phyloP scores from a whole-genome alignment of 2,797 vertebrate species.

The Rhincodon typus region DNA sequence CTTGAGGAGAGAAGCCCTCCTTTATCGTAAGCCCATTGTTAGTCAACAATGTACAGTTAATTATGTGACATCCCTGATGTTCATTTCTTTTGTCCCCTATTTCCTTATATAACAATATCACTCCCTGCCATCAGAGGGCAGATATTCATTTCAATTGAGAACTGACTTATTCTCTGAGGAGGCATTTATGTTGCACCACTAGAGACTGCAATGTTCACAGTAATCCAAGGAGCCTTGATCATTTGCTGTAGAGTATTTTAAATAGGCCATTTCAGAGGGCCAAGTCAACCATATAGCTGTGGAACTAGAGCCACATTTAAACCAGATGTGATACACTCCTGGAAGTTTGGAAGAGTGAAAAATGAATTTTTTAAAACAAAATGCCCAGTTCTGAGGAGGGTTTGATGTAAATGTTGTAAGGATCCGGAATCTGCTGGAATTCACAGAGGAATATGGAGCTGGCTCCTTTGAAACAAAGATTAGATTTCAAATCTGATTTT shows the following conservation, averaged over 20 bases:
- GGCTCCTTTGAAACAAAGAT: too few species aligned
- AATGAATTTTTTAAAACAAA: not conserved
- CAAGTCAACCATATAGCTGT: not conserved
- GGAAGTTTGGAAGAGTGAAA: not conserved
- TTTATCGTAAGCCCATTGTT: too few species aligned
- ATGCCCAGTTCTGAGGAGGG: not conserved
- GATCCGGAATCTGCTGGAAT: not conserved
- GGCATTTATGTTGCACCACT: not conserved
- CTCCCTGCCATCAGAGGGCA: conserved; percentile 22
- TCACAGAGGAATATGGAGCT: too few species aligned
- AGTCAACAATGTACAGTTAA: too few species aligned
- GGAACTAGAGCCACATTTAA: not conserved
- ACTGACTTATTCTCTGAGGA: not conserved
- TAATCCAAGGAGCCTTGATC: too few species aligned
- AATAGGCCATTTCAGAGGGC: too few species aligned
- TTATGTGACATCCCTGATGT: not conserved
- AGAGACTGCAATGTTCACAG: not conserved
- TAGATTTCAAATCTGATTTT: too few species aligned
- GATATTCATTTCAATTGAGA: not conserved
- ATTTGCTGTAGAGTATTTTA: too few species aligned
- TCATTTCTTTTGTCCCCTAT: not conserved
- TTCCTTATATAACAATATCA: not conserved
- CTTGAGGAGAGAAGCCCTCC: too few species aligned
- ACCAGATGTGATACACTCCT: not conserved
- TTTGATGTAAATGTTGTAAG: not conserved